Base-by-base conservation (phyloP, 2,888 invertebrate genomes). In the Bellardia bayeri region DNA sequence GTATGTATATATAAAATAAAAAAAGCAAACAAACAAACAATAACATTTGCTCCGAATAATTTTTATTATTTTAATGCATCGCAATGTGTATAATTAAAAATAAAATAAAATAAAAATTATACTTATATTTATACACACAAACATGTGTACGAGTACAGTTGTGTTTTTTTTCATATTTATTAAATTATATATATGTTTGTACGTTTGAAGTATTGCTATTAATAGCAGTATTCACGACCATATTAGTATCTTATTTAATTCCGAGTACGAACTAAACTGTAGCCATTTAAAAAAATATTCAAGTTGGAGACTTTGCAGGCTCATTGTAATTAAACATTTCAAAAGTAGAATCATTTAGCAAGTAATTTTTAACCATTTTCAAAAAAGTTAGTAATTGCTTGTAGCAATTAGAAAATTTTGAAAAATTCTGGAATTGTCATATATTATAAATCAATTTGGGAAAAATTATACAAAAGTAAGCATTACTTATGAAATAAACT, bases 61-160 rank as follows among this genome's bases (percentile, higher is more conserved):
- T 88, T 86, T 81, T 87, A 89, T 88, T 88, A 89, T 88, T 85
- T 85, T 88, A 87, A 83, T 92, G 90, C 90, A 91, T 64, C 81
- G 68, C 88, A 89, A 87, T 83, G 84, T 85, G 76, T 88, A 86
- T 89, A 86, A 89, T 88, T 85, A 85, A 86, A 85, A 87, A 82
- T 79, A 85, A 74, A 87, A 82, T 79, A 85, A 74, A 79, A 78
- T 63, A 83, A 66, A 86, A 79, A 75, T 78, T 76, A 75, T 69
- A 56, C 61, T 37, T 45, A 45, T 51, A 51, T 49, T 42, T 9
- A 51, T 49, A 33, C 30, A 23, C 63, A 69, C 3, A 42, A 6
- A 75, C 49, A 49, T 45, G 16, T 30, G 30, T 37, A 45, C 8
- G 6, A 5, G n/a, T 58, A 66, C 30, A 68, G 30, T 63, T 33